Conservation (phyloP, 2,888 invertebrate species). For the Cantharis nigra region DNA sequence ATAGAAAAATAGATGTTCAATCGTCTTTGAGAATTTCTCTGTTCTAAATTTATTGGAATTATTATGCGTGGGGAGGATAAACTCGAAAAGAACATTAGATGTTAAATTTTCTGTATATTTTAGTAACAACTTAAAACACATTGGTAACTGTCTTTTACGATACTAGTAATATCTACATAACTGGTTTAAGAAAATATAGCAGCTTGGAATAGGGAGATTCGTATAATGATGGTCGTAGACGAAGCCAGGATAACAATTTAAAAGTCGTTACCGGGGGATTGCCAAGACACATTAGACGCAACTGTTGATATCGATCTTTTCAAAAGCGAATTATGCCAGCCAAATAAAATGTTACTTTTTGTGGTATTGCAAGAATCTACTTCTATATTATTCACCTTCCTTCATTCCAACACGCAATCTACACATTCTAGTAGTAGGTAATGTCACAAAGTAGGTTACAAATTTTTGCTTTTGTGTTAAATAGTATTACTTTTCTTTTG, state of each 20-base stretch:
- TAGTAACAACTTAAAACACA: conserved; percentile 8
- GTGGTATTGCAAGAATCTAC: conserved; percentile 26
- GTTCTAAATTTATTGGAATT: background rate
- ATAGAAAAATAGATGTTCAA: conserved; percentile 4
- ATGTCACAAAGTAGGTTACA: conserved; percentile 29
- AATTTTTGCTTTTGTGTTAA: conserved; percentile 19
- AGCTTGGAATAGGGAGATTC: conserved; percentile 30
- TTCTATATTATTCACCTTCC: conserved; percentile 31
- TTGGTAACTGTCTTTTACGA: conserved; percentile 22
- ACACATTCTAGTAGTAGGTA: conserved; percentile 18
- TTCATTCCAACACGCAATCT: conserved; percentile 24
- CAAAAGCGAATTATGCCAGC: conserved; percentile 48
- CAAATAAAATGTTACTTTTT: conserved; percentile 41
- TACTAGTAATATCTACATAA: conserved; percentile 31
- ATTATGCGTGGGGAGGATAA: background rate
- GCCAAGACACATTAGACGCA: conserved; percentile 53
- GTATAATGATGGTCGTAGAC: conserved; percentile 32
- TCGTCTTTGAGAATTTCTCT: background rate
- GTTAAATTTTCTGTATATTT: conserved; percentile 7
- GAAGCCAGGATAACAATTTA: conserved; percentile 50
- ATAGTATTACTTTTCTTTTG: conserved; percentile 15
- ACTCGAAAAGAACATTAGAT: background rate
- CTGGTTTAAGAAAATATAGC: conserved; percentile 30
- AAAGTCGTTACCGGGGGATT: conserved; percentile 53
- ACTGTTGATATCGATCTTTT: conserved; percentile 50